phyloP scores from a whole-genome alignment of 2,888 invertebrate species.

The Agrochola macilenta region DNA sequence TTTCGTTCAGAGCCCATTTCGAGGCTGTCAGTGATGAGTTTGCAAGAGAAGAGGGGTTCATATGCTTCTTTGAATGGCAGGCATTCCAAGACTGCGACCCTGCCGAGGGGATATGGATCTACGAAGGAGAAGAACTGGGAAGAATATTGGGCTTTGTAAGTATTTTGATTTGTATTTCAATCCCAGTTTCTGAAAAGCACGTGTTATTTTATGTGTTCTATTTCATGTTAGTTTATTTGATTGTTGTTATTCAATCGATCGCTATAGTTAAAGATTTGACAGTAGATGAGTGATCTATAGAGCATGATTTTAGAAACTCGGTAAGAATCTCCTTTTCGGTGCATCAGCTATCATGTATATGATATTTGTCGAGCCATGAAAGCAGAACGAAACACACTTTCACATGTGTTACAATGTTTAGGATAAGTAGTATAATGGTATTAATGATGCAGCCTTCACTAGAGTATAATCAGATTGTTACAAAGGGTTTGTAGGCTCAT shows the following conservation, averaged over 20 bases:
- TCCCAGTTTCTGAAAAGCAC: background rate
- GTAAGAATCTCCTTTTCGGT: background rate
- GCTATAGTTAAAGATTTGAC: background rate
- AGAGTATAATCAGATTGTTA: too few species aligned
- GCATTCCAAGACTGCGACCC: conserved; percentile 79
- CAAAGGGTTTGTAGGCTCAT: too few species aligned
- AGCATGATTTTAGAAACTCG: background rate
- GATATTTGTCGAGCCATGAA: conserved; percentile 14
- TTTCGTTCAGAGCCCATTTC: conserved; percentile 84
- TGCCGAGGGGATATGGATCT: conserved; percentile 86
- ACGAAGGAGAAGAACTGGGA: conserved; percentile 87
- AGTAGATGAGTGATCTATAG: background rate
- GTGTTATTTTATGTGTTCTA: too few species aligned
- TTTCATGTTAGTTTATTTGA: background rate
- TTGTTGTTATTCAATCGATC: background rate
- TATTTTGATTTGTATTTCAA: conserved; percentile 55
- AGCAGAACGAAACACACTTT: conserved; percentile 24
- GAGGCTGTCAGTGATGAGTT: conserved; percentile 80
- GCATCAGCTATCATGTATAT: background rate
- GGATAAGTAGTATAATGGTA: too few species aligned
- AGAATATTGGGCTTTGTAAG: conserved; percentile 89
- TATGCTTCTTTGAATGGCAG: conserved; percentile 79
- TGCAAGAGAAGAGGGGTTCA: conserved; percentile 81
- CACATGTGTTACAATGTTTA: background rate
- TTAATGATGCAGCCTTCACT: too few species aligned